Base-by-base conservation (phyloP, 2,888 invertebrate species). In the Helobdella robusta region DNA sequence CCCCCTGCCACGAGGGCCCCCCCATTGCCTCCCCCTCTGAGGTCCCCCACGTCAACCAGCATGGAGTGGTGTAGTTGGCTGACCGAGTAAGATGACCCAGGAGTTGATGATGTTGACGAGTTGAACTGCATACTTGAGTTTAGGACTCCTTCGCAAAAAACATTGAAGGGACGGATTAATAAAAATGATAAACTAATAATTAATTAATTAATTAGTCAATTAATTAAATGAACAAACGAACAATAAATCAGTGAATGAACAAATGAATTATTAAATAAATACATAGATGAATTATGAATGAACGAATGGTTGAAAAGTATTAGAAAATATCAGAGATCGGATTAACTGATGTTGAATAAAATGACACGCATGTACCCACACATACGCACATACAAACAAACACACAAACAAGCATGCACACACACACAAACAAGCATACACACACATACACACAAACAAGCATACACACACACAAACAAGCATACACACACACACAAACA, bases 31-130 rank as follows among this genome's bases (percentile, higher is more conserved):
- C n/a, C n/a, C n/a, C n/a, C n/a, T n/a, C n/a, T n/a, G n/a, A n/a
- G 54, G 40, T 44, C 25, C n/a, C 25, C 50, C 28, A 28, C 62
- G 30, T 46, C 46, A n/a, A 46, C 62, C 4, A 54, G 30, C 62
- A 62, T 62, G 20, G 48, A 50, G 46, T 62, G 48, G 50, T 62
- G 62, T 20, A 62, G 62, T n/a, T 62, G 62, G 20, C 50, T 40
- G 18, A 62, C 62, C 18, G 62, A 44, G 34, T 62, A 62, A 50
- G 62, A 62, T 4, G 62, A 48, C 8, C 62, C 56, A 8, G 56
- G 32, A 8, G 56, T 56, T 28, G 56, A 56, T 4, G 56, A 56
- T 20, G 56, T 30, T 18, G 56, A 56, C 56, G 56, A 56, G 28
- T 56, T 56, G 56, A 56, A 56, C 20, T 28, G 30, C 56, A 56